These are phyloP conservation scores for Rhynchomys soricoides DNA, from an alignment of 2,113 vertebrate species.

Conservation along the genomic window DNA sequence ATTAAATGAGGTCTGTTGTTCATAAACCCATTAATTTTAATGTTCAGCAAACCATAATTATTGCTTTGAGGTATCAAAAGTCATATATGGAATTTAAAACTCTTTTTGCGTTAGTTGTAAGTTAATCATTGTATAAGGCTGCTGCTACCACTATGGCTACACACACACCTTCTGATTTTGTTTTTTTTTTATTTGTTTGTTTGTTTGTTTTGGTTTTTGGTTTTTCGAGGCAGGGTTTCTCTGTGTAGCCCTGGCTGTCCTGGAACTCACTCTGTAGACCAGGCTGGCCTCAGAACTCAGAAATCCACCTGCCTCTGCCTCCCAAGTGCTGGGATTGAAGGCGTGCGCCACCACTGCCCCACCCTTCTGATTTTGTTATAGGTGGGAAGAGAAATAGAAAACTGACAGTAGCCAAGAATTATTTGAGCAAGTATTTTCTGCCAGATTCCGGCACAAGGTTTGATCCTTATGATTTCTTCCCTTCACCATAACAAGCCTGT, in stretches of 20 bases:
- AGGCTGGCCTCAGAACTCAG: too few species aligned
- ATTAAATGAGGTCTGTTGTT: constrained; percentile 44
- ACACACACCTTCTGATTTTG: background rate
- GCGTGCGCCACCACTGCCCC: too few species aligned
- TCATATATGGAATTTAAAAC: background rate
- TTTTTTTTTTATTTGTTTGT: too few species aligned
- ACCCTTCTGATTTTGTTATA: background rate
- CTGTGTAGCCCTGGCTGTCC: too few species aligned
- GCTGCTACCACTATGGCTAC: background rate
- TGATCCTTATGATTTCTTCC: too few species aligned
- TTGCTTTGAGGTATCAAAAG: background rate
- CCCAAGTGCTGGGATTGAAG: too few species aligned
- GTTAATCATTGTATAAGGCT: background rate
- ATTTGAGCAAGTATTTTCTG: background rate
- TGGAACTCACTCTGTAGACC: too few species aligned
- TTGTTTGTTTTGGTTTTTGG: too few species aligned
- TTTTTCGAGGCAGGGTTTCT: too few species aligned
- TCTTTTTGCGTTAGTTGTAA: constrained; percentile 5
- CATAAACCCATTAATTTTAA: constrained; percentile 7
- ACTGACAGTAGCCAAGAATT: background rate
- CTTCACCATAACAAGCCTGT: background rate
- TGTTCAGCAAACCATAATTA: constrained; percentile 19
- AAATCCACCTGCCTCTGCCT: too few species aligned
- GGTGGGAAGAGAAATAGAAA: background rate
- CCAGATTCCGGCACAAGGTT: background rate